Base-by-base conservation (phyloP, 2,888 invertebrate genomes). In the Lasioglossum figueresi region DNA sequence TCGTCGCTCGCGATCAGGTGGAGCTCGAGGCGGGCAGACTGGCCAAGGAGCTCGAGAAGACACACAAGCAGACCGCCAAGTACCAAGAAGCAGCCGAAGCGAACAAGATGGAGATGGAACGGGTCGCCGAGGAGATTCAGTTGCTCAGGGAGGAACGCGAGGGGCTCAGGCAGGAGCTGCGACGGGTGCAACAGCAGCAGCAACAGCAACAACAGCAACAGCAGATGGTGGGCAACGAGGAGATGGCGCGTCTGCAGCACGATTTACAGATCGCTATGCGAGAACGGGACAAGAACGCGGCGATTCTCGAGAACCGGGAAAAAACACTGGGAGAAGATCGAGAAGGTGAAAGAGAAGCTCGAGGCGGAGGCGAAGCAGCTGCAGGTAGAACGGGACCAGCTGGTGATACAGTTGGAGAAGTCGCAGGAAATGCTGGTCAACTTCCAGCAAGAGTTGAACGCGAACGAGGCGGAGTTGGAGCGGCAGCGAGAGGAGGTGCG, bases 361-460 rank as follows among this genome's bases (percentile, higher is more conserved):
- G 98, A 98, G 94, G 96, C 97, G 1, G 98, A 98, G 88, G 97
- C 98, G 80, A 98, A 98, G 92, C 98, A 98, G 94, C 95, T 98
- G 92, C 97, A 98, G 31, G 96, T 97, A 88, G 98, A 98, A 94
- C 92, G 98, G 75, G 98, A 98, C 94, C 98, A 98, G 95, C 95
- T 99, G 87, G 98, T 98, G 1, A 97, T 97, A 88, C 98, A 98
- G 94, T 95, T 99, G 93, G 98, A 98, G 95, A 98, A 99, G 95
- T 98, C 98, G 68, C 98, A 98, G 94, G 98, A 98, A 91, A 98
- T 98, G 97, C 95, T 99, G 83, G 97, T 98, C 95, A 98, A 98
- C 95, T 98, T 98, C 97, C 98, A 98, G 94, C 97, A 98, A 94
- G 98, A 98, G 94, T 95, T 98, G 76, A 98, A 98, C 89, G 96